Conservation (phyloP, 2,113 vertebrate genomes). For the Lipotes vexillifer region DNA sequence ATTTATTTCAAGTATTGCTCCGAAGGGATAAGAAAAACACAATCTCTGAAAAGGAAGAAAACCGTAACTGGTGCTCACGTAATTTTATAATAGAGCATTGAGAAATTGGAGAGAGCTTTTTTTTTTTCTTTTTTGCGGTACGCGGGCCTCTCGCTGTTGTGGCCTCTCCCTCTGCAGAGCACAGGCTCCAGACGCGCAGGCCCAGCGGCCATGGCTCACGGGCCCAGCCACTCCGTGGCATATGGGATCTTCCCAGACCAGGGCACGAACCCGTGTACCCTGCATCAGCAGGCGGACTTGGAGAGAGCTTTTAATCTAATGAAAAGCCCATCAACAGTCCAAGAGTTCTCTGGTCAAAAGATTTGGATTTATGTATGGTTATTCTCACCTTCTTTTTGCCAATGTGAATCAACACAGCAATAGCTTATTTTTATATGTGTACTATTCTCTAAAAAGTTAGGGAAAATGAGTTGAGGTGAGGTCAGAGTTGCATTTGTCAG, state of each 20-base stretch:
- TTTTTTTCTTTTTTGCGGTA: too few species aligned
- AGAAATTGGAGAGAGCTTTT: background rate
- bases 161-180: too few species aligned
- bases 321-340: background rate
- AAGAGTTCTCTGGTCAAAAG: background rate
- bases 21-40: background rate
- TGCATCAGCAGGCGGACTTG: too few species aligned
- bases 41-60: background rate
- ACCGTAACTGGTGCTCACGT: background rate
- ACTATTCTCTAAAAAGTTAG: background rate
- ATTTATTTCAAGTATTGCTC: background rate
- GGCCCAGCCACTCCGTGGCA: too few species aligned
- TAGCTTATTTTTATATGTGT: background rate
- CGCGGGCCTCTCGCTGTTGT: too few species aligned
- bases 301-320: background rate
- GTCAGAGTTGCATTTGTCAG: background rate
- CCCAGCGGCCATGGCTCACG: too few species aligned
- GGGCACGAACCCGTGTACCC: too few species aligned
- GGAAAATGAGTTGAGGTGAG: background rate
- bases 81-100: background rate
- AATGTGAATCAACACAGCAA: background rate
- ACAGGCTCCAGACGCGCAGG: too few species aligned
- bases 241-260: too few species aligned
- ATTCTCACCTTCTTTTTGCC: background rate
- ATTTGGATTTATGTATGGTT: background rate